Evolutionary conservation across 2,113 vertebrate species (phyloP).

Genomic region (Chionis minor): DNA sequence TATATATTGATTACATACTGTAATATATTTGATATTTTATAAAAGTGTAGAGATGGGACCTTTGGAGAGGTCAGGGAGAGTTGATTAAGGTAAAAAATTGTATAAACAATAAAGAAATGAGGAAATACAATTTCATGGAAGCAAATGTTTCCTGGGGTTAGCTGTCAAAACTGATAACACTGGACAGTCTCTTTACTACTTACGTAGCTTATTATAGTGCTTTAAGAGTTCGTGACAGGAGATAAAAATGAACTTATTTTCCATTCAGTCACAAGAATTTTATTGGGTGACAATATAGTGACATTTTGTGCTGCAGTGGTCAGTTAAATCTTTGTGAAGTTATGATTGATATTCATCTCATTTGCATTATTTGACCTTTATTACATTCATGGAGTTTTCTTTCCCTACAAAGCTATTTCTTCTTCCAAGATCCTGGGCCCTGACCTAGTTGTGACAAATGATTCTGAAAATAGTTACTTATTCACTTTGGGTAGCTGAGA

Average conservation of each 20-base stretch:
- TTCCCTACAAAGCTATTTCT: background rate
- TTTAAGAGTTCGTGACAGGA: slow-evolving; percentile 2
- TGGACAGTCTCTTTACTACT: background rate
- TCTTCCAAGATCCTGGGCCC: background rate
- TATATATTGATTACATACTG: background rate
- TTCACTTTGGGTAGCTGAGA: background rate
- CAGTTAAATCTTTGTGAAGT: slow-evolving; percentile 4
- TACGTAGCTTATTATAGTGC: background rate
- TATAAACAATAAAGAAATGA: background rate
- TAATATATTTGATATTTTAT: background rate
- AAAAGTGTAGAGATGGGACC: background rate
- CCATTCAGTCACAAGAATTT: background rate
- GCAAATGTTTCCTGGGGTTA: background rate
- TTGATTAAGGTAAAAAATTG: background rate
- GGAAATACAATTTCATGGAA: background rate
- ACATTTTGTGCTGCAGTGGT: background rate
- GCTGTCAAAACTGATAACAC: background rate
- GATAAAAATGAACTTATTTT: slow-evolving; percentile 12
- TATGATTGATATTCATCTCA: background rate
- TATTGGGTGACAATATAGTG: background rate
- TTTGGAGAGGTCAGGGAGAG: background rate
- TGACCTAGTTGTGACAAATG: background rate
- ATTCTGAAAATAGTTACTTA: background rate
- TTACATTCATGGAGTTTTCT: background rate
- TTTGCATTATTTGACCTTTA: slow-evolving; percentile 24